phyloP scores from a whole-genome alignment of 2,113 vertebrate genomes.

The Osmerus mordax region DNA sequence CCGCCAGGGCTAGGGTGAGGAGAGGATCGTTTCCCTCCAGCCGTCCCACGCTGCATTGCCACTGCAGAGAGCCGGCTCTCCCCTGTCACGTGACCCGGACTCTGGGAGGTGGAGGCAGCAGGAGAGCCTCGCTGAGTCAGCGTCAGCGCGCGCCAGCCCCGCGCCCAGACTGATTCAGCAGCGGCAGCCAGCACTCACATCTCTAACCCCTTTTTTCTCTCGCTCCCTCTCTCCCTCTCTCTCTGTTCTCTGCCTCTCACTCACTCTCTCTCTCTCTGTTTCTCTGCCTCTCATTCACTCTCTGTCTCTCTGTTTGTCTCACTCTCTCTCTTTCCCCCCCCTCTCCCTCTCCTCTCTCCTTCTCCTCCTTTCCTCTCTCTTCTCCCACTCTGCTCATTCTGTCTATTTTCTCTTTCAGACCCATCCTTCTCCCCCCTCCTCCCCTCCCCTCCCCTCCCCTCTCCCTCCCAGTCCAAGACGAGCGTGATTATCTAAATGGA shows the following conservation, averaged over 20 bases:
- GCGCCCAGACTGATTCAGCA: constrained; percentile 65
- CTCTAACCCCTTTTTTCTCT: constrained; percentile 13
- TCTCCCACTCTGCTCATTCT: neutral
- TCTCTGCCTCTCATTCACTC: constrained; percentile 1
- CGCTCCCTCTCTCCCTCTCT: constrained; percentile 13
- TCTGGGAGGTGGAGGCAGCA: constrained; percentile 62
- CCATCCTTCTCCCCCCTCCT: neutral
- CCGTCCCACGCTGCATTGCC: constrained; percentile 64
- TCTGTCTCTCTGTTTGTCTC: neutral
- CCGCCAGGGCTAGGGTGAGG: constrained; percentile 41
- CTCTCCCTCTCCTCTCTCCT: neutral
- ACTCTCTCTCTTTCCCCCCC: neutral
- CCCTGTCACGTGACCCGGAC: constrained; percentile 63
- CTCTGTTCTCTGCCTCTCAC: neutral
- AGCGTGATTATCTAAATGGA: too few relatives aligned
- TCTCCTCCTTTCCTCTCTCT: neutral
- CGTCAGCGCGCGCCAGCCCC: constrained; percentile 62
- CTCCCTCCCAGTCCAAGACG: neutral
- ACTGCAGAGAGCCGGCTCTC: constrained; percentile 63
- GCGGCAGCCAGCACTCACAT: constrained; percentile 28
- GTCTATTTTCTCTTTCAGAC: neutral
- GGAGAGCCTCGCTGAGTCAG: constrained; percentile 73
- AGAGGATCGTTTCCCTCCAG: constrained; percentile 49
- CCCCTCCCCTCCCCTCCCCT: neutral
- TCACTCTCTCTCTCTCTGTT: neutral